Percentiles rank a stretch among this genome's conserved stretches.
Conservation (phyloP, 2,888 invertebrate genomes). For the Plebejus melissa region DNA sequence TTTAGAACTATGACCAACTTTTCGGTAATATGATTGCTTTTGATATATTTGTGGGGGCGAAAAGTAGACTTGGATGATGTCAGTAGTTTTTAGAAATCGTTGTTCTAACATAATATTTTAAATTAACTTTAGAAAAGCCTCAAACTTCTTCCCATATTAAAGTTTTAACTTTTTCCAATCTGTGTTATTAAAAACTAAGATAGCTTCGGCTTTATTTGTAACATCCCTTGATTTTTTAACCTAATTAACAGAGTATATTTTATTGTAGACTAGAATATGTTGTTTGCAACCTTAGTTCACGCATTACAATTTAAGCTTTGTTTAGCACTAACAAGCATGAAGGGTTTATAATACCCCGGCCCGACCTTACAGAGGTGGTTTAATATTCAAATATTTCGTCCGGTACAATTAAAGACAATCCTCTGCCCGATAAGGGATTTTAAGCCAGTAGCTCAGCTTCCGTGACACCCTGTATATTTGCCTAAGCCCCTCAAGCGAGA, state of each 20-base stretch:
- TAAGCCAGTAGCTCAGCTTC: conserved; percentile 52
- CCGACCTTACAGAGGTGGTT: neutral
- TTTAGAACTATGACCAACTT: conserved; percentile 6
- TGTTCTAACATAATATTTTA: too few relatives aligned
- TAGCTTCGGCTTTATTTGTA: too few relatives aligned
- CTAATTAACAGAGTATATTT: too few relatives aligned
- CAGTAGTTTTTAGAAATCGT: too few relatives aligned
- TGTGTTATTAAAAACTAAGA: too few relatives aligned
- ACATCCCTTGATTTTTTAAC: too few relatives aligned
- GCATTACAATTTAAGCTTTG: too few relatives aligned
- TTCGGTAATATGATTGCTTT: conserved; percentile 7
- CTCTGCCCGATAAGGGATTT: conserved; percentile 32
- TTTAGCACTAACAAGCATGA: neutral
- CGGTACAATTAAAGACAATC: conserved; percentile 23
- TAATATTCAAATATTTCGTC: conserved; percentile 24
- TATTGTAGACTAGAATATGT: too few relatives aligned
- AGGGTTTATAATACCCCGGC: neutral
- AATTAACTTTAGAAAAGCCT: too few relatives aligned
- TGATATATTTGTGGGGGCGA: neutral
- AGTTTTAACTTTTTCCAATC: too few relatives aligned
- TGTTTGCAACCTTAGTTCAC: too few relatives aligned
- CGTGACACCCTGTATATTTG: conserved; percentile 68
- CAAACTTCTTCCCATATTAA: too few relatives aligned
- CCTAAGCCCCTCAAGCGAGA: conserved; percentile 65
- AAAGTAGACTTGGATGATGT: neutral